Evolutionary conservation across 2,113 vertebrate genomes (phyloP), one percentile per base, ranked within the genome.

Genomic region (Odontophorus gujanensis): DNA sequence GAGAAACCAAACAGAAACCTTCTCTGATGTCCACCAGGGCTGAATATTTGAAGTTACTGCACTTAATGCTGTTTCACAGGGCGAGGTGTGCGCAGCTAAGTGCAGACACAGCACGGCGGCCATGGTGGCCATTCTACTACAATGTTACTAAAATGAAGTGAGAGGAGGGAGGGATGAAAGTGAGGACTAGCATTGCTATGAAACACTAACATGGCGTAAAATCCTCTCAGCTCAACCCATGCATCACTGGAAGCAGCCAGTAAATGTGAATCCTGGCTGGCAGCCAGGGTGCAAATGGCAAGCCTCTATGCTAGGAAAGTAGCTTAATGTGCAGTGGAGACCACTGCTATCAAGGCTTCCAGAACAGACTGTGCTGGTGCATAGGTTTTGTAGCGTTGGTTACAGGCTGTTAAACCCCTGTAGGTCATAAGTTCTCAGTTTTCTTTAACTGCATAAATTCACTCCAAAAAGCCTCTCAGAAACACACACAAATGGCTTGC

Each of bases 221-320:
- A 76, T 26, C 53, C 24, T 80, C 62, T 76, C 57, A 85, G 76
- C 28, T 43, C 53, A 73, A 48, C 9, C 58, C 30, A 48, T 76
- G 22, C 26, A 79, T 87, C 66, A 55, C 2, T 14, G 48, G 36
- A 89, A 91, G 75, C 40, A 77, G 67, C 16, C 53, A 53, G 34
- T 69, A 91, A 96, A 96, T 92, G 90, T 69, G 79, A 81, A 82
- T 58, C 21, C 67, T 96, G 95, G 92, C 81, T 82, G 67, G 24
- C 81, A 82, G 87, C 93, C 93, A 92, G 81, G n/a, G n/a, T 66
- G 66, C 40, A 87, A 80, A 91, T 34, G 32, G 45, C 30, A 91
- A 76, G 55, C 9, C 62, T 72, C 66, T 77, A 71, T 65, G 90
- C 62, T 51, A 51, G 62, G 76, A 17, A 68, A 78, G 12, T 65